Conservation (phyloP, 2,888 invertebrate genomes). For the Drosophila mayaguana region DNA sequence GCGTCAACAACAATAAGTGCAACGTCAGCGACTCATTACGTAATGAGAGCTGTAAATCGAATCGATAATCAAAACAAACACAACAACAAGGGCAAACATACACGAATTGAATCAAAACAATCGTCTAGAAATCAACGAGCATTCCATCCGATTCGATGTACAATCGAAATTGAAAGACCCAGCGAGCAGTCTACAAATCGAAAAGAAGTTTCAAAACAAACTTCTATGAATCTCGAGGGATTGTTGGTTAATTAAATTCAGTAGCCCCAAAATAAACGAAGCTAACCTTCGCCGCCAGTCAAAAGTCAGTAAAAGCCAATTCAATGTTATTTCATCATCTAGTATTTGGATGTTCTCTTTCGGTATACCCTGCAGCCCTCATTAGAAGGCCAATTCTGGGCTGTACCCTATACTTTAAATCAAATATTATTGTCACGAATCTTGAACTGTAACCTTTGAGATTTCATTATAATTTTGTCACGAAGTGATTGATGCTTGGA, state of each 20-base stretch:
- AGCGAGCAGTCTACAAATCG: constrained; percentile 18
- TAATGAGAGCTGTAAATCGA: constrained; percentile 58
- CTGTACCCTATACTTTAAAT: background rate
- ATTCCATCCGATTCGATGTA: constrained; percentile 30
- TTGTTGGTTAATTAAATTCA: constrained; percentile 17
- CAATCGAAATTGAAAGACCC: constrained; percentile 37
- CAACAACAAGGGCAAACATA: constrained; percentile 61
- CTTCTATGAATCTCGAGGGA: background rate
- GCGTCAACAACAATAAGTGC: constrained; percentile 40
- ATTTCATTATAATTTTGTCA: background rate
- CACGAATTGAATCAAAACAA: constrained; percentile 57
- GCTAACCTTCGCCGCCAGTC: constrained; percentile 12
- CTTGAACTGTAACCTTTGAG: background rate
- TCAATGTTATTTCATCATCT: constrained; percentile 10
- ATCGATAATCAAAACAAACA: constrained; percentile 51
- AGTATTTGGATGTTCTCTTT: background rate
- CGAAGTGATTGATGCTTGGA: background rate
- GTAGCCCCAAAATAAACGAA: constrained; percentile 9
- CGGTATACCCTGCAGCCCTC: background rate
- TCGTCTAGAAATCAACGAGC: constrained; percentile 39
- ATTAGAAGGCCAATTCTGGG: background rate
- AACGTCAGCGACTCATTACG: constrained; percentile 56
- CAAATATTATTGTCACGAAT: constrained; percentile 1
- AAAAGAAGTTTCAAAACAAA: constrained; percentile 6
- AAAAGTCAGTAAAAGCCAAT: background rate